Evolutionary conservation across 2,888 invertebrate species (phyloP).

Genomic region (Acrocyrtus sp.): DNA sequence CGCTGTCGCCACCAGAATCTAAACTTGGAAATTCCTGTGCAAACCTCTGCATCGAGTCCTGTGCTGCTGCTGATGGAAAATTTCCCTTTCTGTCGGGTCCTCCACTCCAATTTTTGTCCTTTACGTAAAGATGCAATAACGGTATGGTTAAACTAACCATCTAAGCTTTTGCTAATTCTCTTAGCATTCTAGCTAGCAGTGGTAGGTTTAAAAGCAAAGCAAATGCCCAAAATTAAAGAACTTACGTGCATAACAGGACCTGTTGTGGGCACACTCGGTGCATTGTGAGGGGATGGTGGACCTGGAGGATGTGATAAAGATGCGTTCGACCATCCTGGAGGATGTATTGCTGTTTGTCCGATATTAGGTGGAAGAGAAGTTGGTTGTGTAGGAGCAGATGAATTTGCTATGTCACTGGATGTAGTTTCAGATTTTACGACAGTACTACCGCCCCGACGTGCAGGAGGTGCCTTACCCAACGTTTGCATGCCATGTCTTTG

Average conservation of each 20-base stretch:
- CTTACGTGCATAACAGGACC: slow-evolving; percentile 48
- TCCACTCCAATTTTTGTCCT: slow-evolving; percentile 63
- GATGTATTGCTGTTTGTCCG: slow-evolving; percentile 50
- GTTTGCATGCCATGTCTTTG: slow-evolving; percentile 99
- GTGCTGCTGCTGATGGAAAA: slow-evolving; percentile 48
- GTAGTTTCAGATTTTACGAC: slow-evolving; percentile 57
- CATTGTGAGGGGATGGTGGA: slow-evolving; percentile 55
- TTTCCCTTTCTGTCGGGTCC: slow-evolving; percentile 50
- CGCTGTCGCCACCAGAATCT: slow-evolving; percentile 46
- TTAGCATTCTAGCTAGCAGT: too few species aligned
- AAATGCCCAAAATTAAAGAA: neutral
- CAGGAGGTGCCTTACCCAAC: slow-evolving; percentile 98
- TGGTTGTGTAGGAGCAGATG: slow-evolving; percentile 47
- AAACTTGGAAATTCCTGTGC: slow-evolving; percentile 62
- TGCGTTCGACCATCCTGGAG: slow-evolving; percentile 60
- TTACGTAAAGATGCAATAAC: too few species aligned
- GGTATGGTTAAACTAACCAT: too few species aligned
- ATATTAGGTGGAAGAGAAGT: slow-evolving; percentile 32
- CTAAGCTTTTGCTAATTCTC: too few species aligned
- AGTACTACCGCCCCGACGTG: slow-evolving; percentile 81
- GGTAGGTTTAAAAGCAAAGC: too few species aligned
- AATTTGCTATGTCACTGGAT: slow-evolving; percentile 46
- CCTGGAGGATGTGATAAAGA: slow-evolving; percentile 54
- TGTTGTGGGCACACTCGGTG: slow-evolving; percentile 55
- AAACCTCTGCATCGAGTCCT: slow-evolving; percentile 57